These are phyloP conservation scores for Trichopoda pennipes DNA, from an alignment of 2,888 invertebrate species.

Conservation along the genomic window DNA sequence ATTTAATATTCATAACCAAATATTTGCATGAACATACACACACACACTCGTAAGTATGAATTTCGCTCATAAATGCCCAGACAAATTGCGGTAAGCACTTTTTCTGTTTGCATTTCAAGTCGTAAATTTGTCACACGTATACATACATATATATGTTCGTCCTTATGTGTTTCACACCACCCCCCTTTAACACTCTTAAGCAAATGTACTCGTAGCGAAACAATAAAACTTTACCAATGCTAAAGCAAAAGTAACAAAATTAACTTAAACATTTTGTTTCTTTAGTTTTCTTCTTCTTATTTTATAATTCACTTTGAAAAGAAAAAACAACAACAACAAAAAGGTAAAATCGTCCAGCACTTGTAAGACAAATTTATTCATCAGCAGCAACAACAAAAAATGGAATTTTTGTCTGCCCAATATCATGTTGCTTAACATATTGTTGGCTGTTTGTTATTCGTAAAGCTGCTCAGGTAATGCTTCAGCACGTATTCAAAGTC, in stretches of 20 bases:
- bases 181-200: too few species aligned
- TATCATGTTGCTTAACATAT: conserved; percentile 23
- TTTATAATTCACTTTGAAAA: neutral
- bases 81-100: conserved; percentile 68
- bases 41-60: neutral
- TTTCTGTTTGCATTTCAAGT: conserved; percentile 70
- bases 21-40: neutral
- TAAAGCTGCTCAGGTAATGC: conserved; percentile 68
- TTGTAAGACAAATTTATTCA: conserved; percentile 19
- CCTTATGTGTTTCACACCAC: conserved; percentile 2
- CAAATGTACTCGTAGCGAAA: conserved; percentile 29
- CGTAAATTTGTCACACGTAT: conserved; percentile 73
- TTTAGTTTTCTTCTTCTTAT: neutral
- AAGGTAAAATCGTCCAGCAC: neutral
- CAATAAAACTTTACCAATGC: conserved; percentile 19
- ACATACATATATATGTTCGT: conserved; percentile 69
- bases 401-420: conserved; percentile 7
- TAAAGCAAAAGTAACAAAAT: conserved; percentile 28
- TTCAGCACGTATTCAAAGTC: conserved; percentile 68
- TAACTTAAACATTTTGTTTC: conserved; percentile 1
- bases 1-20: conserved; percentile 22
- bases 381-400: neutral
- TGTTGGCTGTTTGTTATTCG: neutral
- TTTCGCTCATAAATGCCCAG: conserved; percentile 63
- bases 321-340: too few species aligned